These are phyloP conservation scores for Acanthococcus lagerstroemiae DNA, from an alignment of 2,888 invertebrate genomes.

Conservation along the genomic window DNA sequence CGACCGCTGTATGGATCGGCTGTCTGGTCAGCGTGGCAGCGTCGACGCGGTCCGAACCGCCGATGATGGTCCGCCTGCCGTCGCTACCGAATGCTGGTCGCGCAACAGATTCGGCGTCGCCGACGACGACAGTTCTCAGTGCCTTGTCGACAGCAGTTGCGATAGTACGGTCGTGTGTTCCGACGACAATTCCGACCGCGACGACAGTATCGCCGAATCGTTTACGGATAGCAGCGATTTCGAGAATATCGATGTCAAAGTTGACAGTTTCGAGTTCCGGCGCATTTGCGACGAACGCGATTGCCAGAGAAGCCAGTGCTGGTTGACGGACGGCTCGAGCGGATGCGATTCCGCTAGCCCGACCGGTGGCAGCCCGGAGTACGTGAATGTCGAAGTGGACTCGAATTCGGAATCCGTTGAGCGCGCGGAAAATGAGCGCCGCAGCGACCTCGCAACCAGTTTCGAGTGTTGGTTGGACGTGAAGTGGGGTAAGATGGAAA, in stretches of 20 bases:
- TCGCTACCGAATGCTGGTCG: background rate
- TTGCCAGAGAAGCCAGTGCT: background rate
- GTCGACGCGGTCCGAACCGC: too few relatives aligned
- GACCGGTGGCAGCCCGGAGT: background rate
- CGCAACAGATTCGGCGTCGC: background rate
- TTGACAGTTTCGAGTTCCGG: too few relatives aligned
- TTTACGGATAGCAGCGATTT: background rate
- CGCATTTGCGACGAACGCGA: background rate
- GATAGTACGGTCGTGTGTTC: constrained; percentile 5
- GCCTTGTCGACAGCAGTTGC: background rate
- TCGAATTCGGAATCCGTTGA: too few relatives aligned
- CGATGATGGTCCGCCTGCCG: too few relatives aligned
- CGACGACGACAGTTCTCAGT: background rate
- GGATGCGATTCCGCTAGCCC: background rate
- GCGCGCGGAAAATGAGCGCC: too few relatives aligned
- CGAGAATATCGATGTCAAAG: background rate
- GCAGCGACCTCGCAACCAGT: background rate
- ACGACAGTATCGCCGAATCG: too few relatives aligned
- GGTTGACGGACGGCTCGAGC: background rate
- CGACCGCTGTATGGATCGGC: too few relatives aligned
- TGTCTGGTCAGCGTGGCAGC: too few relatives aligned
- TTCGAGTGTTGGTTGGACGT: background rate
- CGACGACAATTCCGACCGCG: background rate
- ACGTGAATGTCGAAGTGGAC: background rate
- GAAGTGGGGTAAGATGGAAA: background rate